phyloP scores from a whole-genome alignment of 2,113 vertebrate genomes.

The Nestor notabilis region DNA sequence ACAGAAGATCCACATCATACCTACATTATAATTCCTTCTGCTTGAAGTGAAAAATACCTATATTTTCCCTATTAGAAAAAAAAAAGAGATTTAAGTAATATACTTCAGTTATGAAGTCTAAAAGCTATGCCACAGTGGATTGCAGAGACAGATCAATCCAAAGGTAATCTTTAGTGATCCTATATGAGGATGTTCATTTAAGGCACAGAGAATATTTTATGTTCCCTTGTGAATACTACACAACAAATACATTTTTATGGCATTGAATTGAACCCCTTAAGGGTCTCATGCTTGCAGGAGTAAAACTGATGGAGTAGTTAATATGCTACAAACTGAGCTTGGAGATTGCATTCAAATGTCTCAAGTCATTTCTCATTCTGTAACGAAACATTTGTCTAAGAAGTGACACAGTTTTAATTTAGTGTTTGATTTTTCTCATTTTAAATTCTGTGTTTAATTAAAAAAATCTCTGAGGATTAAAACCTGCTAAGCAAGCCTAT shows the following conservation, averaged over 20 bases:
- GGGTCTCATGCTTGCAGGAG: neutral
- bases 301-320: neutral
- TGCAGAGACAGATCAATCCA: neutral
- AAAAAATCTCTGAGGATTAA: neutral
- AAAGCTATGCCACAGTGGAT: neutral
- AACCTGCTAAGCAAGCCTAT: neutral
- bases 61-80: neutral
- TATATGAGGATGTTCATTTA: neutral
- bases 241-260: neutral
- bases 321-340: neutral
- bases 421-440: neutral
- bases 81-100: neutral
- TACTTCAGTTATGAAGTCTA: neutral
- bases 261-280: neutral
- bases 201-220: neutral
- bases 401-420: neutral
- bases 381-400: conserved; percentile 20
- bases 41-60: neutral
- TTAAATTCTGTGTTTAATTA: neutral
- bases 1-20: neutral
- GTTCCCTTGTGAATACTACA: neutral
- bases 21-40: neutral
- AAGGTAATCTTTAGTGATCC: neutral
- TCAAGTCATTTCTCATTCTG: neutral
- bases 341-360: neutral